Base-by-base conservation (phyloP, 1,140 invertebrate genomes). In the Diprion similis region DNA sequence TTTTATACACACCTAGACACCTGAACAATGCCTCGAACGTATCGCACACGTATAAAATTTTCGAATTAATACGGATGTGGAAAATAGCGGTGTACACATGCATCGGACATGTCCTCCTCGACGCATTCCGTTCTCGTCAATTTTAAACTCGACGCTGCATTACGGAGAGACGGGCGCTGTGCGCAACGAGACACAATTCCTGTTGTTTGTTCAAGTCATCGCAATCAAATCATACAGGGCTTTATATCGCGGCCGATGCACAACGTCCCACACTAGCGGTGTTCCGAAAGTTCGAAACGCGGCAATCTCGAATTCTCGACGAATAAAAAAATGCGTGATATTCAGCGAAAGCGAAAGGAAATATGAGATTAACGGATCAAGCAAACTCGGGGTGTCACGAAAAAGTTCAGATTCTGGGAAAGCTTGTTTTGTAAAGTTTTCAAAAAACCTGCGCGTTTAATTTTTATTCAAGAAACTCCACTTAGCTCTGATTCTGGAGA, bases 161-260 rank as follows among this genome's bases (percentile, higher is more conserved):
- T 13, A 59, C 51, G 4, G 51, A 13, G 11, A 59, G 51, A 3
- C 51, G 24, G 24, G n/a, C 24, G 65, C 70, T 78, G 80, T 83
- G 86, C 77, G 80, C 86, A 87, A 80, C 86, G 84, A 87, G 81
- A 87, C 86, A 87, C 84, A 83, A 84, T 87, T 88, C 86, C 86
- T 86, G 86, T 83, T 83, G 82, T 86, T 88, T 87, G 86, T 85
- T 82, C 76, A 65, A 71, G 79, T 82, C 82, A 77, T 84, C 82
- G 78, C 78, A 81, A 85, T 78, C 78, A 67, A 75, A 74, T 78
- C 78, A 78, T 79, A 37, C 24, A 59, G 51, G 51, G 51, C n/a
- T 59, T 59, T 59, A 59, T 4, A 37, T 37, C 24, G 24, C 24
- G 24, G 24, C 24, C 6, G 24, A 37, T 37, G 24, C 24, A 37